These are phyloP conservation scores for Apamea epomidion DNA, from an alignment of 2,888 invertebrate species.

Conservation along the genomic window DNA sequence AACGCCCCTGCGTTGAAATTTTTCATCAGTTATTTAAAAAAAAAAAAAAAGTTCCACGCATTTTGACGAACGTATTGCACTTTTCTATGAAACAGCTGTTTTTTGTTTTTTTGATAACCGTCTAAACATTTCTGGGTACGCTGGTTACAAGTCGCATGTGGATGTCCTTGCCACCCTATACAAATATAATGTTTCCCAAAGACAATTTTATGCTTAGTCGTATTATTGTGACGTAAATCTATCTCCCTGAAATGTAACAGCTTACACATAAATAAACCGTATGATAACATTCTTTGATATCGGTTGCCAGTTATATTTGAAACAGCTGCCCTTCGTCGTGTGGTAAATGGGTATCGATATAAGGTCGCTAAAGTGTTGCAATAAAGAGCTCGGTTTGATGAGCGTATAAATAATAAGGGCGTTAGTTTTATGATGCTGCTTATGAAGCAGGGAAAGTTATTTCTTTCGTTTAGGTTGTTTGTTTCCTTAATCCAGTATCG, in stretches of 20 bases:
- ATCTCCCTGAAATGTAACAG: neutral
- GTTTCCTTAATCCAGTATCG: conserved; percentile 14
- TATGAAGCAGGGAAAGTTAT: conserved; percentile 21
- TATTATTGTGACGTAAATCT: neutral
- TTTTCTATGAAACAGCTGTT: neutral
- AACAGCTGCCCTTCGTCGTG: conserved; percentile 15
- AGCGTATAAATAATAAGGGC: conserved; percentile 35
- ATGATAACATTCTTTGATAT: conserved; percentile 23
- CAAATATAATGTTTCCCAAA: neutral
- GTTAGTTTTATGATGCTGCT: neutral
- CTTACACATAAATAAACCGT: conserved; percentile 11
- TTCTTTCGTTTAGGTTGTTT: conserved; percentile 23
- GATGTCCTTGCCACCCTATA: too few relatives aligned
- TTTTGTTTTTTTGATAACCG: too few relatives aligned
- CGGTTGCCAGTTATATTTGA: conserved; percentile 29
- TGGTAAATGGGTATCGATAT: conserved; percentile 22
- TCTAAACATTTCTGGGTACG: too few relatives aligned
- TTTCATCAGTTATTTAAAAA: neutral
- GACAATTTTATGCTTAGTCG: neutral
- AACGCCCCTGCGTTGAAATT: neutral
- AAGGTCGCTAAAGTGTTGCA: conserved; percentile 24
- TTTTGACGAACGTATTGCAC: too few relatives aligned
- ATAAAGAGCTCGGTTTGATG: conserved; percentile 34
- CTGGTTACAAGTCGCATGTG: neutral
- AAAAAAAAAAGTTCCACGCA: neutral